Evolutionary conservation across 2,113 vertebrate genomes (phyloP), one percentile per base, ranked within the genome.

Genomic region (Hippoglossus stenolepis): DNA sequence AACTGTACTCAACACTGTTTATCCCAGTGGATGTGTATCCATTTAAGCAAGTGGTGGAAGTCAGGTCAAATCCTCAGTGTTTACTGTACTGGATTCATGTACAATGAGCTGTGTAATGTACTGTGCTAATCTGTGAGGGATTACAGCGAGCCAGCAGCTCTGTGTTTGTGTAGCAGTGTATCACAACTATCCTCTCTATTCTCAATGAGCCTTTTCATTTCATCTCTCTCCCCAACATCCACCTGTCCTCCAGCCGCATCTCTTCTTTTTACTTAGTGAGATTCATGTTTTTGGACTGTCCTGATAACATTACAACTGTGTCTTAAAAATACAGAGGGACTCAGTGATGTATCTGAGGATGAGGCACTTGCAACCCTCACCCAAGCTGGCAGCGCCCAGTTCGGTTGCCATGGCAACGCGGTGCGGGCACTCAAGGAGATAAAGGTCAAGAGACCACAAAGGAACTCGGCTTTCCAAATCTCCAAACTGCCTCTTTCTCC

Each of bases 381-480:
- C 71, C 47, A 67, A 74, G 62, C 67, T 80, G 81, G 75, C 67
- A 63, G 85, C 72, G 13, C 73, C 82, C 56, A 26, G 21, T 43
- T 40, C 5, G 31, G 91, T 92, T 93, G 87, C 88, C 85, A 89
- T 91, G 87, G 82, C 75, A 62, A 92, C 71, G 35, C 53, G 56
- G 68, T 38, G 54, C 4, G 23, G 56, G 64, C n/a, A 71, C 59
- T 76, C 31, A 62, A 72, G 67, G 53, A 87, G 86, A 84, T 87
- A 89, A 93, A 93, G 90, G 91, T 92, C 90, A 90, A 85, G 82
- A 73, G 64, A 79, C 70, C 72, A 78, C 81, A 79, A 69, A 76
- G 73, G 75, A 80, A 57, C 81, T 71, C 23, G 0, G 69, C 59
- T 76, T 73, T 57, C 63, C 53, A 70, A 70, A 75, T 79, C 72